Evolutionary conservation across 2,797 vertebrate species (phyloP).

Genomic region (Melanotaenia maccullochi): DNA sequence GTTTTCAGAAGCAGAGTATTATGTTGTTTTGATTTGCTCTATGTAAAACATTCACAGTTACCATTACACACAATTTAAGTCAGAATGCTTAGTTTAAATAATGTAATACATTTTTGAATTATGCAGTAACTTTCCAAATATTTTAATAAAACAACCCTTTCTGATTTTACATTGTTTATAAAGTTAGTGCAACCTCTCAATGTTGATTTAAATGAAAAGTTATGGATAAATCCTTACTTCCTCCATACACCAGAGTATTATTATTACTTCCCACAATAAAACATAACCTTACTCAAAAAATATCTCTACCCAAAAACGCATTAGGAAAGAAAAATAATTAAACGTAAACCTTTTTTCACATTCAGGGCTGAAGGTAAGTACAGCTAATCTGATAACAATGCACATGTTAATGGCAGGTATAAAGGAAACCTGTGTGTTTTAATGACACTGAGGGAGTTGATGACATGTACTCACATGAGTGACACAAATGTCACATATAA

Average conservation of each 20-base stretch:
- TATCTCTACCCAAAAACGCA: too few relatives aligned
- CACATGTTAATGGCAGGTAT: slow-evolving; percentile 25
- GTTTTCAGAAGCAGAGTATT: too few relatives aligned
- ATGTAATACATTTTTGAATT: too few relatives aligned
- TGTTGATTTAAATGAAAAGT: not conserved
- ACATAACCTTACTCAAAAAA: too few relatives aligned
- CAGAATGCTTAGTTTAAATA: too few relatives aligned
- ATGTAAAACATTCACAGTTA: too few relatives aligned
- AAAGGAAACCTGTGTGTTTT: slow-evolving; percentile 26
- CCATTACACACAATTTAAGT: too few relatives aligned
- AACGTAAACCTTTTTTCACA: too few relatives aligned
- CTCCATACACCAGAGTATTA: not conserved
- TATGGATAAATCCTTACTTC: not conserved
- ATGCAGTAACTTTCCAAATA: too few relatives aligned
- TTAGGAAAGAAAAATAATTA: not conserved
- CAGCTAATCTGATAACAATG: slow-evolving; percentile 2
- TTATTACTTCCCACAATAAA: not conserved
- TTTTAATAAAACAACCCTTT: too few relatives aligned
- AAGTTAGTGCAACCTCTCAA: not conserved
- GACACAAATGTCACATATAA: slow-evolving; percentile 52
- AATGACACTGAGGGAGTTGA: slow-evolving; percentile 31
- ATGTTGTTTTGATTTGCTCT: too few relatives aligned
- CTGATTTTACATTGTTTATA: not conserved
- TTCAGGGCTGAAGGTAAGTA: slow-evolving; percentile 5
- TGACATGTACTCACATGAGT: slow-evolving; percentile 23